Evolutionary conservation across 2,797 vertebrate genomes (phyloP).

Genomic region (Syngnathus rostellatus): DNA sequence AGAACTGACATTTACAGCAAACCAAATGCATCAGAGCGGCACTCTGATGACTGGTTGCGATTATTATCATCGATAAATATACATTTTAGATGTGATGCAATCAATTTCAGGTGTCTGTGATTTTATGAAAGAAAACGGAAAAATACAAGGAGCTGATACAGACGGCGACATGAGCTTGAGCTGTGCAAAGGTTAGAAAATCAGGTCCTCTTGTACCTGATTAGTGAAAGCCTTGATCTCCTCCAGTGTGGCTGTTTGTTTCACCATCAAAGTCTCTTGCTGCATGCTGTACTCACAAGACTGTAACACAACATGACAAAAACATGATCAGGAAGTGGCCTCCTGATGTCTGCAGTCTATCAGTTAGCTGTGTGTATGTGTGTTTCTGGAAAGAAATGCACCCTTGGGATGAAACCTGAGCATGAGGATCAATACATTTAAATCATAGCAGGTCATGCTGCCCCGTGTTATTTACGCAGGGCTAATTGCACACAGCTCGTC

Average conservation of each 20-base stretch:
- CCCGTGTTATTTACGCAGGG: slow-evolving; percentile 28
- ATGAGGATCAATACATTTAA: slow-evolving; percentile 48
- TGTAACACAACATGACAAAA: slow-evolving; percentile 44
- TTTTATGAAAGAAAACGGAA: neutral
- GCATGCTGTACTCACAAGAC: slow-evolving; percentile 70
- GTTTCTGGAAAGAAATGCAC: slow-evolving; percentile 28
- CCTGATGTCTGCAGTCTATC: neutral
- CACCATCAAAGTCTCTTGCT: slow-evolving; percentile 78
- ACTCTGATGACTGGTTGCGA: slow-evolving; percentile 24
- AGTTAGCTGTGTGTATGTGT: slow-evolving; percentile 5
- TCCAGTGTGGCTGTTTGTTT: slow-evolving; percentile 80
- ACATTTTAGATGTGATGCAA: neutral
- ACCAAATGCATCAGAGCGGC: slow-evolving; percentile 29
- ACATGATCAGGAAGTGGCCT: slow-evolving; percentile 30
- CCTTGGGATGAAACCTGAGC: slow-evolving; percentile 54
- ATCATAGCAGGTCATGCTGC: slow-evolving; percentile 38
- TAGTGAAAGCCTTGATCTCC: slow-evolving; percentile 74
- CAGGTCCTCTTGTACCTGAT: slow-evolving; percentile 65
- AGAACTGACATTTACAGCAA: slow-evolving; percentile 28
- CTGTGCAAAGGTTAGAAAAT: neutral
- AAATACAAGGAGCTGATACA: neutral
- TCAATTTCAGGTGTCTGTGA: neutral
- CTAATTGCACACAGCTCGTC: slow-evolving; percentile 18
- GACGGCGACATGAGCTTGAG: neutral
- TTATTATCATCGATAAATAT: slow-evolving; percentile 4